Base-by-base conservation (phyloP, 2,888 invertebrate genomes). In the Stenotaenia linearis region DNA sequence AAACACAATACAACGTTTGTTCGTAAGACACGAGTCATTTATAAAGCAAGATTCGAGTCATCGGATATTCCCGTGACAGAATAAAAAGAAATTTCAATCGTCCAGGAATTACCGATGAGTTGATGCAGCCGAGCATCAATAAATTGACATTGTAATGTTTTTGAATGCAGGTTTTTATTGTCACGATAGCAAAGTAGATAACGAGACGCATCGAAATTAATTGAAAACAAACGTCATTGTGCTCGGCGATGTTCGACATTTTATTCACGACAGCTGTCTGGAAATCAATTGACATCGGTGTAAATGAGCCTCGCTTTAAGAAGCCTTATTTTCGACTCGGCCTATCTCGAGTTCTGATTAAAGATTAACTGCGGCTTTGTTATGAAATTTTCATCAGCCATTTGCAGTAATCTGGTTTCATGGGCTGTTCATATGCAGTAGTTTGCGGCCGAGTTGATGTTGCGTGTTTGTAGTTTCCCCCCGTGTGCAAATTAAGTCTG, bases 371-470 rank as follows among this genome's bases (percentile, higher is more conserved):
- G 23, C 28, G 61, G 61, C 61, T 61, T 61, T 61, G 61, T 61
- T 61, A 61, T 61, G 61, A 61, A 61, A 61, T 61, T 61, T 61
- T 61, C 61, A 61, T 61, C 61, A 61, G 61, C 61, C 61, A 61
- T 61, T 61, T 61, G 61, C 61, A 61, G 61, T 61, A 61, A 61
- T 61, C 61, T 23, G 61, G 61, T 61, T 61, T 61, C 61, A 61
- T 61, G 61, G 61, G 61, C 61, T 61, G 61, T 61, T 61, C 61
- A 61, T 61, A 28, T 61, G 61, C 61, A 25, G 25, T 61, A 61
- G 61, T 61, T 61, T 61, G 61, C 7, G 61, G 61, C 25, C 61
- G 25, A 61, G 25, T 23, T 28, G 28, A 23, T 61, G 61, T 61
- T 61, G 61, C 61, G 25, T 61, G 61, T 61, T 61, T 25, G 15